Percentiles rank a stretch among this genome's conserved stretches.
Evolutionary conservation across 2,797 vertebrate genomes (phyloP).

Genomic region (Siniperca obscura): DNA sequence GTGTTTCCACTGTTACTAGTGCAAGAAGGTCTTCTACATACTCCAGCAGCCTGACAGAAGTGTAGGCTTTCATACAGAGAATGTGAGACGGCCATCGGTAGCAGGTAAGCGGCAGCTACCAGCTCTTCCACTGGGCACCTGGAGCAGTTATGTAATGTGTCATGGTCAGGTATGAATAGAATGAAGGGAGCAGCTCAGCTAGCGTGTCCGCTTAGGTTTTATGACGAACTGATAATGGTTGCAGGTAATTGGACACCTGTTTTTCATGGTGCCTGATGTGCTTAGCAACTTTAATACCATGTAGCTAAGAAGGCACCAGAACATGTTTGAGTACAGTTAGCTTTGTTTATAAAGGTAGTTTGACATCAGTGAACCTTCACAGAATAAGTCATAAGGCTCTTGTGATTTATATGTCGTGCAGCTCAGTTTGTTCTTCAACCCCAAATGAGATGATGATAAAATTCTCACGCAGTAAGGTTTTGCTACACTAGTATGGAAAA

Average conservation of each 20-base stretch:
- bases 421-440: background rate
- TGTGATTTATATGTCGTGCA: background rate
- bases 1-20: slow-evolving; percentile 29
- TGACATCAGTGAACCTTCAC: background rate
- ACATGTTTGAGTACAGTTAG: background rate
- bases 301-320: background rate
- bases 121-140: slow-evolving; percentile 41
- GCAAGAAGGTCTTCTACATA: slow-evolving; percentile 8
- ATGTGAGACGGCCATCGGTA: slow-evolving; percentile 22
- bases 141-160: slow-evolving; percentile 54
- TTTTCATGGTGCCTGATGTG: slow-evolving; percentile 33
- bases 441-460: background rate
- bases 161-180: slow-evolving; percentile 61
- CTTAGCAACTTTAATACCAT: slow-evolving; percentile 6
- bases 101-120: slow-evolving; percentile 19
- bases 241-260: slow-evolving; percentile 55
- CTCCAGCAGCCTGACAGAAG: background rate
- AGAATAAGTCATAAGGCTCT: background rate
- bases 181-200: slow-evolving; percentile 37
- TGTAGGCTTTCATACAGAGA: slow-evolving; percentile 41
- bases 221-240: slow-evolving; percentile 52
- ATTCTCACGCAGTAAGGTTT: background rate
- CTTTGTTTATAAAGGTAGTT: background rate
- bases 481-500: background rate
- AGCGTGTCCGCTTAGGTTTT: slow-evolving; percentile 26